A percentile compares a stretch with the other conserved stretches of the same genome.
These are phyloP conservation scores for Tonatia bakeri DNA, from an alignment of 2,113 vertebrate species.

Conservation along the genomic window DNA sequence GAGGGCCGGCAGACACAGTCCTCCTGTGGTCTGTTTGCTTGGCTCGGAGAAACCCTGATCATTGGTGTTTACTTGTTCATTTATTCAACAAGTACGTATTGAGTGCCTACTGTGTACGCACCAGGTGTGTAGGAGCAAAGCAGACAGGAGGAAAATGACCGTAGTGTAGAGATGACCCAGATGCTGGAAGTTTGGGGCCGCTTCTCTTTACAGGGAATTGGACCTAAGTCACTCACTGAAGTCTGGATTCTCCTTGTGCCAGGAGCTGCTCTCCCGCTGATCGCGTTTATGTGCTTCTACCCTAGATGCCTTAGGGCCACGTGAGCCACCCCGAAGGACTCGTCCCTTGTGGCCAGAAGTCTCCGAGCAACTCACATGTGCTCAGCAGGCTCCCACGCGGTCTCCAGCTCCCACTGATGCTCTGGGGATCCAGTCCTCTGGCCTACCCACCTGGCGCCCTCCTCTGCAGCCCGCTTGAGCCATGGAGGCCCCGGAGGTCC, in stretches of 20 bases:
- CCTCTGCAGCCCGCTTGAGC: rapidly evolving
- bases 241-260: too few relatives aligned
- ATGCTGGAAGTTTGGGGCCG: neutral
- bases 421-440: rapidly evolving
- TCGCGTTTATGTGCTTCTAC: neutral
- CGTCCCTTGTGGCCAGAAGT: neutral
- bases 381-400: neutral
- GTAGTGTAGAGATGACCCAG: too few relatives aligned
- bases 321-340: rapidly evolving
- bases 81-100: neutral
- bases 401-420: neutral
- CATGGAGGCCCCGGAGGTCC: slow-evolving; percentile 86
- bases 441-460: rapidly evolving
- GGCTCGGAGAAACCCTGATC: neutral
- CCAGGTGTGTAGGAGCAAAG: neutral
- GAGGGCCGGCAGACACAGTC: rapidly evolving
- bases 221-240: rapidly evolving
- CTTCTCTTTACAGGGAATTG: neutral
- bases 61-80: neutral
- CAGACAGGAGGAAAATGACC: rapidly evolving
- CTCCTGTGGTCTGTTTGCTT: neutral
- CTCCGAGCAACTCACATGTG: neutral
- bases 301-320: slow-evolving; percentile 63
- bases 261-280: neutral
- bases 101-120: rapidly evolving